These are phyloP conservation scores for Phorcus lineatus DNA, from an alignment of 2,888 invertebrate genomes.

Conservation along the genomic window DNA sequence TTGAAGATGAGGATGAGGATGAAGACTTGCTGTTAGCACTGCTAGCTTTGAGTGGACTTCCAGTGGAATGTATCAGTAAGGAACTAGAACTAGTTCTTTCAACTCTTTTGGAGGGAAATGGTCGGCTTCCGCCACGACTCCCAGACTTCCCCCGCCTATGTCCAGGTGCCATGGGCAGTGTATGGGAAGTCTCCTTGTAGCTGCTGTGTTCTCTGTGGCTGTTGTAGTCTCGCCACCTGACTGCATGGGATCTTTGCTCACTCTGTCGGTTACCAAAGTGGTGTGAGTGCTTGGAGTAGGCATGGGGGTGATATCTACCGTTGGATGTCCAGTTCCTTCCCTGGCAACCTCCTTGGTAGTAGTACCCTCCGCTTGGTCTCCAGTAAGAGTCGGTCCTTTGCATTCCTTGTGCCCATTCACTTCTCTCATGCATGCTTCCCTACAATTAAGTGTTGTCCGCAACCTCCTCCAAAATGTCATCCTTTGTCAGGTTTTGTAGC, in stretches of 20 bases:
- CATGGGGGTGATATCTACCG: not conserved
- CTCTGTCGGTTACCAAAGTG: not conserved
- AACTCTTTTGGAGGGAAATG: not conserved
- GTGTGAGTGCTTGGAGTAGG: not conserved
- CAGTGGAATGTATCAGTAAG: not conserved
- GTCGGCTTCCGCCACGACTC: not conserved
- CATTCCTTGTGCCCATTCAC: not conserved
- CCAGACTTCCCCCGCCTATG: not conserved
- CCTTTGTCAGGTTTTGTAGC: not conserved
- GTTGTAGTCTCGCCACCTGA: not conserved
- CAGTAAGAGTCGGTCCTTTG: not conserved
- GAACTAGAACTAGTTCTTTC: not conserved
- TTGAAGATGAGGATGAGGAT: not conserved
- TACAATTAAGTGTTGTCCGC: not conserved
- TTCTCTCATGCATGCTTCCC: not conserved
- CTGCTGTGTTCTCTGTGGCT: not conserved
- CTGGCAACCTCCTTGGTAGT: not conserved
- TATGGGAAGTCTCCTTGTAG: not conserved
- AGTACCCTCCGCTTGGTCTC: not conserved
- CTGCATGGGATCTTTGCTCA: not conserved
- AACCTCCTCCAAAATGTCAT: not conserved
- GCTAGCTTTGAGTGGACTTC: not conserved
- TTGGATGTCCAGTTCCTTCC: not conserved
- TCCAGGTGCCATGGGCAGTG: not conserved
- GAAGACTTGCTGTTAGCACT: not conserved